phyloP scores from a whole-genome alignment of 2,888 invertebrate genomes.

The Bellardia pandia region DNA sequence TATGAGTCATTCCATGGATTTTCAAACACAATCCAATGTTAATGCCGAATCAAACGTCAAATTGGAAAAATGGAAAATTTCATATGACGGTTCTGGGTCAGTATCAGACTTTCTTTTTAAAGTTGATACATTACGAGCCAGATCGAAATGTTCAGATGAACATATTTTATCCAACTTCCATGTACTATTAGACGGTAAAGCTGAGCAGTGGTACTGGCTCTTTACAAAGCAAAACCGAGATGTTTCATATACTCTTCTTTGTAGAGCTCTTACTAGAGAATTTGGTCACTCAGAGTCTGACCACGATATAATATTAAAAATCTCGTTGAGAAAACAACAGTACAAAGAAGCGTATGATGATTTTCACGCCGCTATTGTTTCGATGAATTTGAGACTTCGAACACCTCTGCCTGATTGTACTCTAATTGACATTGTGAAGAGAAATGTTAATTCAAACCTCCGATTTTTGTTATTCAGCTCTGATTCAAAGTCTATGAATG shows the following conservation, averaged over 20 bases:
- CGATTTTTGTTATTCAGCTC: slow-evolving; percentile 6
- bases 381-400: neutral
- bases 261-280: neutral
- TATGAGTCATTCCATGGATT: neutral
- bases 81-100: neutral
- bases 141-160: neutral
- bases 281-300: slow-evolving; percentile 13
- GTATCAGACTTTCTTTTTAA: slow-evolving; percentile 14
- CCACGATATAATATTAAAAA: slow-evolving; percentile 25
- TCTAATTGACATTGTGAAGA: slow-evolving; percentile 12
- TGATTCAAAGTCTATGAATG: neutral
- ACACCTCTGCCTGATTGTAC: neutral
- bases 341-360: neutral
- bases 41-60: neutral
- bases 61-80: neutral
- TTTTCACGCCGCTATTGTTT: slow-evolving; percentile 5
- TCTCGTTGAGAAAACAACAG: slow-evolving; percentile 20
- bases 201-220: slow-evolving; percentile 4
- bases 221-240: neutral
- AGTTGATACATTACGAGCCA: slow-evolving; percentile 3
- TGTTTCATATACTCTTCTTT: neutral
- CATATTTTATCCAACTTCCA: neutral
- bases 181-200: neutral
- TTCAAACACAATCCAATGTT: neutral
- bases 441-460: slow-evolving; percentile 17